Base-by-base conservation (phyloP, 2,888 invertebrate genomes). In the Adelognathus sp. region DNA sequence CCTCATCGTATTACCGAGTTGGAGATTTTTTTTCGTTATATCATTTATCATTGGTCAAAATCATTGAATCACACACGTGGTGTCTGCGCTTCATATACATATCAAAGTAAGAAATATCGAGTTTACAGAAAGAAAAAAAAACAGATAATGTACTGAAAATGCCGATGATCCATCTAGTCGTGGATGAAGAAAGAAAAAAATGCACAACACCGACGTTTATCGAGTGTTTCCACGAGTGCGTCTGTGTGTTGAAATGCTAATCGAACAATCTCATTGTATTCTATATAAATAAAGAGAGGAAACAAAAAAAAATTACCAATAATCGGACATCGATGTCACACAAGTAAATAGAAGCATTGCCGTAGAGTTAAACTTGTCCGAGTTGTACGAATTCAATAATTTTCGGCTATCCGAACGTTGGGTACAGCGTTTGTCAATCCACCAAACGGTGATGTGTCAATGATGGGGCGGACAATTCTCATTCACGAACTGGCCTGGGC, bases 1-100 rank as follows among this genome's bases (percentile, higher is more conserved):
- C 39, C 54, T 16, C 33, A 61, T 64, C 16, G 11, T 50, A 24
- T 64, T 56, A 58, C 41, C 14, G 24, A 14, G 16, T 31, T 58
- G 0, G 27, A 18, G 41, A n/a, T n/a, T n/a, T n/a, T n/a, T n/a
- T n/a, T n/a, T n/a, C n/a, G n/a, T n/a, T n/a, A n/a, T n/a, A n/a
- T n/a, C n/a, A n/a, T n/a, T n/a, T n/a, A 41, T 39, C 33, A 58
- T 73, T 64, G 41, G 33, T 64, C 73, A 18, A 24, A 27, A 52
- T 27, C 9, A n/a, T 33, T 18, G 24, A 11, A 73, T 44, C 44
- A 29, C 27, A 27, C 44, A 21, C 29, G 14, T 52, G 21, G 14
- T 11, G 33, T 58, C 3, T 58, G n/a, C n/a, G n/a, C n/a, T 46
- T 46, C 11, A 50, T 50, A 1, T n/a, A n/a, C n/a, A n/a, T n/a